Percentiles rank a stretch among this genome's conserved stretches.
These are phyloP conservation scores for Lepidurus arcticus DNA, from an alignment of 1,140 invertebrate species.

Conservation along the genomic window DNA sequence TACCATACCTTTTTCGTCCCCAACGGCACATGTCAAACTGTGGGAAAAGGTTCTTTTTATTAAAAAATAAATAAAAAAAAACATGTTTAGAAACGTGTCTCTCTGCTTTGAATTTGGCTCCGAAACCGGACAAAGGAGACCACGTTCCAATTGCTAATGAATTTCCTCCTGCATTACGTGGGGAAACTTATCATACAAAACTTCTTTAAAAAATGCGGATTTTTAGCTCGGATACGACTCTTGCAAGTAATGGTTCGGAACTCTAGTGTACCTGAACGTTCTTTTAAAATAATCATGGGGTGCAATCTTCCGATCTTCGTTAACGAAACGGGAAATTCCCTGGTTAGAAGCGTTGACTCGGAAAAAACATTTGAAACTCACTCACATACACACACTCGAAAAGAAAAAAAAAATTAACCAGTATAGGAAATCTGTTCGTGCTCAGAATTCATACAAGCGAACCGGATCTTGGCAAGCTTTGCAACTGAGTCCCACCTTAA, in stretches of 20 bases:
- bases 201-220: too few species aligned
- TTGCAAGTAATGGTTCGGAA: too few species aligned
- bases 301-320: background rate
- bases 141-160: conserved; percentile 15
- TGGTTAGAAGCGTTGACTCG: background rate
- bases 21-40: conserved; percentile 3
- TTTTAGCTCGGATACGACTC: too few species aligned
- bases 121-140: background rate
- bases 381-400: too few species aligned
- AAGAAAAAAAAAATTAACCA: background rate
- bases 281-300: background rate
- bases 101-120: too few species aligned
- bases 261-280: too few species aligned
- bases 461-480: background rate
- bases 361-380: too few species aligned
- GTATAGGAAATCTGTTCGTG: background rate
- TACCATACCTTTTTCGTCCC: conserved; percentile 18
- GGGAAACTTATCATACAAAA: too few species aligned
- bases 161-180: background rate
- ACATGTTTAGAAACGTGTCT: too few species aligned
- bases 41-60: background rate
- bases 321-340: background rate
- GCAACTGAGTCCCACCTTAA: background rate
- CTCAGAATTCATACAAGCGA: background rate
- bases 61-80: too few species aligned